Percentiles rank a stretch among this genome's conserved stretches.
Conservation (phyloP, 1,140 invertebrate genomes). For the Trichomalopsis sarcophagae region DNA sequence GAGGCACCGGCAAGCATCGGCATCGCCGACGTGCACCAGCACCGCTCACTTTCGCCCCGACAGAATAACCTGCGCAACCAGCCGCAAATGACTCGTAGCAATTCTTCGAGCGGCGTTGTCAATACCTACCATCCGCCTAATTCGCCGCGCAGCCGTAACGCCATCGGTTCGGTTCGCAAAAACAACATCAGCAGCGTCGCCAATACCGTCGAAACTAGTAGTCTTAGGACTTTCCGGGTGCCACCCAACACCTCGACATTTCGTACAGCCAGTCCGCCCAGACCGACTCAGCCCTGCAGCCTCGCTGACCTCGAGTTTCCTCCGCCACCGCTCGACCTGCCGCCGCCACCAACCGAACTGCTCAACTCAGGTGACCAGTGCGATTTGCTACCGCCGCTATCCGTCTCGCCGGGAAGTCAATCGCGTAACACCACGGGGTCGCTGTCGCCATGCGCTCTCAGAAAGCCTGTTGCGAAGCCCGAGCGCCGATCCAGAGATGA, state of each 20-base stretch:
- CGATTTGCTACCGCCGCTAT: constrained; percentile 68
- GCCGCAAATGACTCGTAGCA: constrained; percentile 89
- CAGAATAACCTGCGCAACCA: constrained; percentile 80
- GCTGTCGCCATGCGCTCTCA: constrained; percentile 68
- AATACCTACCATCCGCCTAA: constrained; percentile 78
- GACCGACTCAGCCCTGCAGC: constrained; percentile 76
- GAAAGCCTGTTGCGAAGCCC: constrained; percentile 68
- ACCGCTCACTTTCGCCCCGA: constrained; percentile 75
- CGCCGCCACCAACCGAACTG: constrained; percentile 82
- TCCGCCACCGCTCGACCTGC: constrained; percentile 86
- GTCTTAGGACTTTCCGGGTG: constrained; percentile 75
- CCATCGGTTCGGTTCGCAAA: constrained; percentile 60
- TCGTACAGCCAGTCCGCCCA: constrained; percentile 77
- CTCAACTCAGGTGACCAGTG: constrained; percentile 71
- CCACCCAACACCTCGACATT: constrained; percentile 75
- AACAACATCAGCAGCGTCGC: constrained; percentile 59
- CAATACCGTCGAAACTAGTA: constrained; percentile 60
- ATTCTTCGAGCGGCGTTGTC: constrained; percentile 87
- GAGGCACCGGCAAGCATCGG: constrained; percentile 20
- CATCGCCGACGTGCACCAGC: constrained; percentile 56
- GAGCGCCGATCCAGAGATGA: constrained; percentile 67
- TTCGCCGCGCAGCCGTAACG: constrained; percentile 73
- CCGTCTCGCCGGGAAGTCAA: constrained; percentile 43
- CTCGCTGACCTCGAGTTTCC: constrained; percentile 90
- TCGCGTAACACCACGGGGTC: constrained; percentile 51